Percentiles rank a stretch among this genome's conserved stretches.
Conservation (phyloP, 2,113 vertebrate species). For the Caloenas nicobarica region DNA sequence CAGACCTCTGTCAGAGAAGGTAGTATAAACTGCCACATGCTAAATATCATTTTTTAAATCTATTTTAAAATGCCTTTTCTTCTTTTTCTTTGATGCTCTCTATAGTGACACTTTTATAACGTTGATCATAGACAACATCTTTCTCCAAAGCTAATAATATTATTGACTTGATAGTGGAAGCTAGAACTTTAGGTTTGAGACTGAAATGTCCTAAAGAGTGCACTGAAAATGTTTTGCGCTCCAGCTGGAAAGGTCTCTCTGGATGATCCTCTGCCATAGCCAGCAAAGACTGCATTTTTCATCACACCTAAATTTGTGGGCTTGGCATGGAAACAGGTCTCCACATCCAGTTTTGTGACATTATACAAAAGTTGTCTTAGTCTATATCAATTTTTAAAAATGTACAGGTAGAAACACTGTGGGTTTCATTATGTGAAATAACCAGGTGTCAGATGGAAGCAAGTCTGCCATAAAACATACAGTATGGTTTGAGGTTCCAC, state of each 20-base stretch:
- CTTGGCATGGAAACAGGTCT: neutral
- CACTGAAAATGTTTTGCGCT: neutral
- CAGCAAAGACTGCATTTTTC: neutral
- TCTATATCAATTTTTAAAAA: neutral
- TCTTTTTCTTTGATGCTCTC: neutral
- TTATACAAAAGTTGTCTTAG: neutral
- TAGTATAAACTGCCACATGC: neutral
- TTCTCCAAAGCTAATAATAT: neutral
- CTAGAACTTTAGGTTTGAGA: neutral
- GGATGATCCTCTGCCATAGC: neutral
- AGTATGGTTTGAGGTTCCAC: neutral
- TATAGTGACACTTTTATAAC: slow-evolving; percentile 28
- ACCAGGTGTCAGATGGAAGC: neutral
- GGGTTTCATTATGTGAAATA: neutral
- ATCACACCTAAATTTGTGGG: fast-evolving
- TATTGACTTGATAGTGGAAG: neutral
- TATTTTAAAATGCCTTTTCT: slow-evolving; percentile 25
- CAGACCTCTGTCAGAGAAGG: neutral
- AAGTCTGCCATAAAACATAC: neutral
- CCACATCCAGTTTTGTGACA: neutral
- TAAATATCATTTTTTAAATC: neutral
- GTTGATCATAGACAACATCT: neutral
- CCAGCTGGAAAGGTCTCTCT: neutral
- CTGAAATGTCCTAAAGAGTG: neutral
- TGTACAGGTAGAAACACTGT: neutral